A percentile compares a stretch with the other conserved stretches of the same genome.
Evolutionary conservation across 2,888 invertebrate species (phyloP).

Genomic region (Rotaria magnacalcarata): DNA sequence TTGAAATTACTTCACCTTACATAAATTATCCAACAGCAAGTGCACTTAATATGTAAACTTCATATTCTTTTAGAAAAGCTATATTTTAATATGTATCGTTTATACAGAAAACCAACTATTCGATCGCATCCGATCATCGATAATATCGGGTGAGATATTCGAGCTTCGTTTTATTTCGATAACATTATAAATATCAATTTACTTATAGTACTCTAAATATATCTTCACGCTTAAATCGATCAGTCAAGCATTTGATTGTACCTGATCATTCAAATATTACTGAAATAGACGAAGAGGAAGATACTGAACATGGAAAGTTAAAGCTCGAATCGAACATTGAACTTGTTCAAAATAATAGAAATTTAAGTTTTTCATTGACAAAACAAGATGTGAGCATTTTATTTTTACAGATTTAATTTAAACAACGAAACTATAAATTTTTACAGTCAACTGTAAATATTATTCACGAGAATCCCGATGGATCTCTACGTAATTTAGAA

Average conservation of each 20-base stretch:
- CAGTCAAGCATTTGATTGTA: neutral
- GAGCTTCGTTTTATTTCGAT: neutral
- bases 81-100: neutral
- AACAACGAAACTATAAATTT: too few species aligned
- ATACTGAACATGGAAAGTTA: neutral
- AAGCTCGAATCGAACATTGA: neutral
- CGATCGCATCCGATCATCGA: neutral
- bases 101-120: neutral
- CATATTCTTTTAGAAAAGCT: neutral
- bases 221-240: neutral
- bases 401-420: neutral
- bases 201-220: too few species aligned
- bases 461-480: neutral
- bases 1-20: slow-evolving; percentile 58
- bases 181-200: too few species aligned
- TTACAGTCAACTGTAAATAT: too few species aligned
- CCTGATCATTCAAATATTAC: neutral
- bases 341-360: neutral
- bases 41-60: neutral
- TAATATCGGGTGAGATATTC: neutral
- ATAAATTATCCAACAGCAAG: slow-evolving; percentile 51
- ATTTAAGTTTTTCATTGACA: neutral
- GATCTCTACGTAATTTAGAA: neutral
- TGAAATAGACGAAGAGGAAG: neutral
- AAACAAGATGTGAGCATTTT: slow-evolving; percentile 34